Evolutionary conservation across 2,888 invertebrate genomes (phyloP).

Genomic region (Smittia sp.): DNA sequence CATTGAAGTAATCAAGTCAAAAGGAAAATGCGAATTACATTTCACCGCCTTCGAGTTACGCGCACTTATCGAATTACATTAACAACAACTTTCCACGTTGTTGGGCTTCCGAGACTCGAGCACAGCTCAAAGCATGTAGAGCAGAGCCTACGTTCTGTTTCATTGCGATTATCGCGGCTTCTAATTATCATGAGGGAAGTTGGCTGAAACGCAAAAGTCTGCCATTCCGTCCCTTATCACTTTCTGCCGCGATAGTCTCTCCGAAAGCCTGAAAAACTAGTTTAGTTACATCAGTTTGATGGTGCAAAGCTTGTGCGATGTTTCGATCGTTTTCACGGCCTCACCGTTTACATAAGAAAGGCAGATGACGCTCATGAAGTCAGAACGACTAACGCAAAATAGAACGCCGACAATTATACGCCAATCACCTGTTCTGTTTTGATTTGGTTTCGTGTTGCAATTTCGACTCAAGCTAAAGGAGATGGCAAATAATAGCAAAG

Average conservation of each 20-base stretch:
- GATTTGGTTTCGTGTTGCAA: not conserved
- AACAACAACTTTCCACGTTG: too few species aligned
- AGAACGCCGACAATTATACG: slow-evolving; percentile 32
- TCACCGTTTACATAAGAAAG: not conserved
- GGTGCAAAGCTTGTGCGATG: slow-evolving; percentile 6
- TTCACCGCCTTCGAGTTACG: too few species aligned
- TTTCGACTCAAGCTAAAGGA: slow-evolving; percentile 3
- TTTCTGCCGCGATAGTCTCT: not conserved
- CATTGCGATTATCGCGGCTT: too few species aligned
- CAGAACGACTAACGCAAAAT: slow-evolving; percentile 3
- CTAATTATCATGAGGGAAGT: too few species aligned
- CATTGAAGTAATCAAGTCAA: not conserved
- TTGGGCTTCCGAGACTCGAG: too few species aligned
- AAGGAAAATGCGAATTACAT: not conserved
- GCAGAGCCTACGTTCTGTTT: too few species aligned
- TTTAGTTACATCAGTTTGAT: not conserved
- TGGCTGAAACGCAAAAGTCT: not conserved
- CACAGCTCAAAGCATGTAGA: too few species aligned
- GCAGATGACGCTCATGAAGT: not conserved
- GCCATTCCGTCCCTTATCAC: not conserved
- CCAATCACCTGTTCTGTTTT: slow-evolving; percentile 25
- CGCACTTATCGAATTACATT: too few species aligned
- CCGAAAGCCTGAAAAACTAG: not conserved
- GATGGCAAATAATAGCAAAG: too few species aligned
- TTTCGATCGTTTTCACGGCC: not conserved